phyloP scores from a whole-genome alignment of 1,140 invertebrate genomes.

The Elymnias hypermnestra region DNA sequence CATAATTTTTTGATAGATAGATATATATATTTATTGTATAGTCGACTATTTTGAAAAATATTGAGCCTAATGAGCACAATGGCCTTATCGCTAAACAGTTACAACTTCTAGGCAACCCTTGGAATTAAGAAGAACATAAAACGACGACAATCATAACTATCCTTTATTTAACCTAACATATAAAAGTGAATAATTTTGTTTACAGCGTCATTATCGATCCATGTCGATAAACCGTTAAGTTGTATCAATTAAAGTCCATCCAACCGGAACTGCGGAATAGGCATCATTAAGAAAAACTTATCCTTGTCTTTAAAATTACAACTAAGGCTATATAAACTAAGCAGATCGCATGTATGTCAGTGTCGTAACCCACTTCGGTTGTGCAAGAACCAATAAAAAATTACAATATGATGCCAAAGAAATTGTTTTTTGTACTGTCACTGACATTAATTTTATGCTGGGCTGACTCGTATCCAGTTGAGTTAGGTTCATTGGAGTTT shows the following conservation, averaged over 20 bases:
- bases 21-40: too few species aligned
- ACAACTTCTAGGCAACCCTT: too few species aligned
- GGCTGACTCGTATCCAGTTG: constrained; percentile 38
- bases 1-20: too few species aligned
- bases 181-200: too few species aligned
- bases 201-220: constrained; percentile 37
- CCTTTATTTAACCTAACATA: too few species aligned
- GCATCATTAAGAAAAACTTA: constrained; percentile 31
- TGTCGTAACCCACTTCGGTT: constrained; percentile 68
- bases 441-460: constrained; percentile 46
- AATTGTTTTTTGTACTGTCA: constrained; percentile 40
- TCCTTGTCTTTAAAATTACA: constrained; percentile 42
- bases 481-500: constrained; percentile 29
- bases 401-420: constrained; percentile 42
- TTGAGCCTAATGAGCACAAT: too few species aligned
- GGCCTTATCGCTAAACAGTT: too few species aligned
- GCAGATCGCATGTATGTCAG: constrained; percentile 63
- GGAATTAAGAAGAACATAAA: too few species aligned
- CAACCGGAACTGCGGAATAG: constrained; percentile 33
- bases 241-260: constrained; percentile 38
- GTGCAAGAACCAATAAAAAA: constrained; percentile 49
- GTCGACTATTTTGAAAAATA: too few species aligned
- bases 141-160: too few species aligned
- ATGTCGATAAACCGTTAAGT: constrained; percentile 33
- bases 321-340: constrained; percentile 59